phyloP scores from a whole-genome alignment of 2,113 vertebrate genomes.

The Haemorhous mexicanus region DNA sequence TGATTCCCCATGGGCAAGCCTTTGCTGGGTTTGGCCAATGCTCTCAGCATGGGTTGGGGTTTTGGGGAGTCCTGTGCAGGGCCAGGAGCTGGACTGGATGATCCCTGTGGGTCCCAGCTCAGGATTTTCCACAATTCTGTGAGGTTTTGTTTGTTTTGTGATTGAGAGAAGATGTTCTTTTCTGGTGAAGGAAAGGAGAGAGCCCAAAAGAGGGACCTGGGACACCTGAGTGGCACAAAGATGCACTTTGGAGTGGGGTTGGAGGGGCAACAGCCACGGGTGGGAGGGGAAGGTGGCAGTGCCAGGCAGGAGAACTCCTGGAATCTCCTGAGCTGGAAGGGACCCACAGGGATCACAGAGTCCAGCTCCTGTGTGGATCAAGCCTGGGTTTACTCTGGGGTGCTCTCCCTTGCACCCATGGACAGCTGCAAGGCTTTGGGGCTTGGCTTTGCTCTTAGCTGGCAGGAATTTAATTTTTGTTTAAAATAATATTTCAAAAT shows the following conservation, averaged over 20 bases:
- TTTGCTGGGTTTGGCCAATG: rapidly evolving
- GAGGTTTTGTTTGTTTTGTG: background rate
- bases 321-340: background rate
- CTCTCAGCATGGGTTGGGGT: background rate
- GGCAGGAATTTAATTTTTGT: background rate
- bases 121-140: background rate
- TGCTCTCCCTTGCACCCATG: background rate
- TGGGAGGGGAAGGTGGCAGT: background rate
- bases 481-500: background rate
- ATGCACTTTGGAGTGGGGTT: rapidly evolving
- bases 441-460: background rate
- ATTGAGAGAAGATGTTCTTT: background rate
- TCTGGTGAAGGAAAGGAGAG: background rate
- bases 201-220: background rate
- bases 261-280: rapidly evolving
- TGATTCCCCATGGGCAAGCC: rapidly evolving
- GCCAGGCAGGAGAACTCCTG: background rate
- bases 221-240: rapidly evolving
- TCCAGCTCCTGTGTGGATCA: background rate
- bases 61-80: background rate
- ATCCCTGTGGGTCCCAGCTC: background rate
- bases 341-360: background rate
- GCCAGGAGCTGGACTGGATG: background rate
- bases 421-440: background rate
- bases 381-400: rapidly evolving